Conservation (phyloP, 2,888 invertebrate species). For the Eurytoma adleriae region DNA sequence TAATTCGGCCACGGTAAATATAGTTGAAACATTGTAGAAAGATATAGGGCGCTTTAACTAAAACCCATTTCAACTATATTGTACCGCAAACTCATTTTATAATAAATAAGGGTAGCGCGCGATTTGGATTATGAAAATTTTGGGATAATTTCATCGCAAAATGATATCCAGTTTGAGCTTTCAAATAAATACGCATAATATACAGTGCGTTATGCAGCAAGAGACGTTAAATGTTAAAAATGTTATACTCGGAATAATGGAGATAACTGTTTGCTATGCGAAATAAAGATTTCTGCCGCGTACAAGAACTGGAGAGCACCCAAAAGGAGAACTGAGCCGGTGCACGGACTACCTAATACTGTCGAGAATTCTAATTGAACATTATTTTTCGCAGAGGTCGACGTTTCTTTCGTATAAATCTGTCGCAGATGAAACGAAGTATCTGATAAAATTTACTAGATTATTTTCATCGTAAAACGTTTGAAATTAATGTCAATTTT, state of each 20-base stretch:
- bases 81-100: background rate
- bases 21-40: conserved; percentile 42
- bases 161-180: too few relatives aligned
- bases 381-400: conserved; percentile 41
- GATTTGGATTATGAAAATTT: too few relatives aligned
- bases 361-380: conserved; percentile 49
- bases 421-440: conserved; percentile 29
- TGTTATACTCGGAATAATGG: background rate
- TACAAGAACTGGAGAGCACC: conserved; percentile 36
- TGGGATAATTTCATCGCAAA: too few relatives aligned
- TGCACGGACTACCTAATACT: conserved; percentile 31
- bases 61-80: conserved; percentile 18
- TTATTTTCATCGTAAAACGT: background rate
- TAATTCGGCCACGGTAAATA: conserved; percentile 52
- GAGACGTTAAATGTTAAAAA: too few relatives aligned
- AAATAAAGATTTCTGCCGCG: conserved; percentile 57
- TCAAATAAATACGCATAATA: too few relatives aligned
- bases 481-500: conserved; percentile 30
- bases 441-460: conserved; percentile 37
- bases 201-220: too few relatives aligned
- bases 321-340: conserved; percentile 27
- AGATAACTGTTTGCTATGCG: conserved; percentile 52
- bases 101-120: conserved; percentile 1
- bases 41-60: conserved; percentile 18
- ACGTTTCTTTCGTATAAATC: conserved; percentile 46